phyloP scores from a whole-genome alignment of 2,797 vertebrate genomes.

The Spheniscus humboldti region DNA sequence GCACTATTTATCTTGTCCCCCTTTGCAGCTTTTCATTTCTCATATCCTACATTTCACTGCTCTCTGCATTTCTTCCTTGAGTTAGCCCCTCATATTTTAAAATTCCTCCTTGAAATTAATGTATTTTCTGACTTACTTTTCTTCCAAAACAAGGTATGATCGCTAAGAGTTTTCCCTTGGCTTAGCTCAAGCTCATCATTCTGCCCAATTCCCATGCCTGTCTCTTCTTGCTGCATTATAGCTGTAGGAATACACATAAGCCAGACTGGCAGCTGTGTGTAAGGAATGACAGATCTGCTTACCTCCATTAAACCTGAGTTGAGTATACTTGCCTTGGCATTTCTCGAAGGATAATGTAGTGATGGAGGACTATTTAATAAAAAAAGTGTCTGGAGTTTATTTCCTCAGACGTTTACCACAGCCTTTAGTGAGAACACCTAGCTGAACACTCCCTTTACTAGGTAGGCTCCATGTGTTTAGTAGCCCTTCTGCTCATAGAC shows the following conservation, averaged over 20 bases:
- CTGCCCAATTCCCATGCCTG: background rate
- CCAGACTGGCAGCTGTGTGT: background rate
- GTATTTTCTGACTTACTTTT: background rate
- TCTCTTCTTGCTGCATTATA: background rate
- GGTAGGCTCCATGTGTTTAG: background rate
- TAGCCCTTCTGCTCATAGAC: background rate
- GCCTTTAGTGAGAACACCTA: background rate
- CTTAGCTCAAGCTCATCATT: background rate
- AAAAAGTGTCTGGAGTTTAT: background rate
- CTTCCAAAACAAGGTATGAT: background rate
- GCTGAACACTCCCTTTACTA: background rate
- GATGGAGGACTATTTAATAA: background rate
- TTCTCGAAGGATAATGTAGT: background rate
- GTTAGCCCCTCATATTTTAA: background rate
- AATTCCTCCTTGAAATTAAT: background rate
- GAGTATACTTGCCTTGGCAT: background rate
- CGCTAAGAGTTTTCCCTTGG: background rate
- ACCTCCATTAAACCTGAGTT: background rate
- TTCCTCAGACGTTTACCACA: background rate
- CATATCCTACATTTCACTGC: background rate
- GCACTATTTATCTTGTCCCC: background rate
- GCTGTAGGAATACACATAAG: background rate
- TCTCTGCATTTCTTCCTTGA: background rate
- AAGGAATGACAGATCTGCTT: background rate
- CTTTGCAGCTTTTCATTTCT: background rate